Conservation (phyloP, 2,888 invertebrate genomes). For the Limnephilus rhombicus region DNA sequence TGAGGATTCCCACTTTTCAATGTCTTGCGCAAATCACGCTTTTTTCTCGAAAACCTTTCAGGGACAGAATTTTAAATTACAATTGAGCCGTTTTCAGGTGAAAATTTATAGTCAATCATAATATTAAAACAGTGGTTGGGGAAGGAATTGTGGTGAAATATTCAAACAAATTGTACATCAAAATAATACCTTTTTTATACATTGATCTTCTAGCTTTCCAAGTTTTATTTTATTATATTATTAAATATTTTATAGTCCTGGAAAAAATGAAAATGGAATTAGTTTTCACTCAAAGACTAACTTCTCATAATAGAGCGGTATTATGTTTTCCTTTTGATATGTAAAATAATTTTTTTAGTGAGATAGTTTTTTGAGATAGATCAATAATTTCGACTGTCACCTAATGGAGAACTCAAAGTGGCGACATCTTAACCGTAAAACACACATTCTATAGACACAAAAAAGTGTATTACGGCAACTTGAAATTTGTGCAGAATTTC, state of each 20-base stretch:
- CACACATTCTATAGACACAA: background rate
- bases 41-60: background rate
- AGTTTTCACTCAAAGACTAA: background rate
- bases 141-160: background rate
- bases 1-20: constrained; percentile 31
- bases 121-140: background rate
- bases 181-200: background rate
- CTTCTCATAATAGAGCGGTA: background rate
- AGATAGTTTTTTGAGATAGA: no score
- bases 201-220: background rate
- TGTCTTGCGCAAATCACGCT: background rate
- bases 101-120: background rate
- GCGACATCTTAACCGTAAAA: background rate
- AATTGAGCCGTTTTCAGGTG: background rate
- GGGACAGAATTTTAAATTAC: background rate
- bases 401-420: background rate
- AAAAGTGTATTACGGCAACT: no score
- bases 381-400: background rate
- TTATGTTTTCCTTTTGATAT: background rate
- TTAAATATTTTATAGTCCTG: background rate
- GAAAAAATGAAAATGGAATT: background rate
- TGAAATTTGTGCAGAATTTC: no score
- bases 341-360: background rate
- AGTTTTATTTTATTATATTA: background rate
- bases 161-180: background rate